A percentile compares a stretch with the other conserved stretches of the same genome.
phyloP scores from a whole-genome alignment of 2,113 vertebrate species.

The Delphinus delphis region DNA sequence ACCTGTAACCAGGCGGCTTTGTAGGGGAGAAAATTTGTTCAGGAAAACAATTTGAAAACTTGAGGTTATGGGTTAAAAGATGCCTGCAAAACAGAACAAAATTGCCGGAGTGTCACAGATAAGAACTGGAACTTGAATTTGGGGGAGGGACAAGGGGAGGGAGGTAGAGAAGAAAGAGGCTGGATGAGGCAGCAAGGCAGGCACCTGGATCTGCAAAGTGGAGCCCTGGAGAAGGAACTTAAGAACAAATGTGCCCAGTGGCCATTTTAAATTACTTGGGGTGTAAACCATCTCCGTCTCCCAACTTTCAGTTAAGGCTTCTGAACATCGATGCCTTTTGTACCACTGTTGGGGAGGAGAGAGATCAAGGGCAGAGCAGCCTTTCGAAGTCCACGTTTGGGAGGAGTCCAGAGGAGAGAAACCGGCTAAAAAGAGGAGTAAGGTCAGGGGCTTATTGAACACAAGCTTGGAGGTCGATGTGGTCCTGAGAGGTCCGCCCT shows the following conservation, averaged over 20 bases:
- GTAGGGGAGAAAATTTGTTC: neutral
- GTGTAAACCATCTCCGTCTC: neutral
- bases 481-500: neutral
- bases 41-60: neutral
- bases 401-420: neutral
- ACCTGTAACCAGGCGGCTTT: neutral
- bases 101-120: accelerated
- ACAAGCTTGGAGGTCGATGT: neutral
- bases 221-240: accelerated
- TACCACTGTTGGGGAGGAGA: neutral
- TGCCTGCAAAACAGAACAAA: neutral
- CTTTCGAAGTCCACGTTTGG: neutral
- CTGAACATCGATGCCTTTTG: neutral
- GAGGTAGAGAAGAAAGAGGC: neutral
- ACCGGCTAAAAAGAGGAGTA: neutral
- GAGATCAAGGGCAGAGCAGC: neutral
- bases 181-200: neutral
- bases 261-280: neutral
- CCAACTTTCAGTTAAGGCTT: neutral
- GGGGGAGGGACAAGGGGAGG: too few species aligned
- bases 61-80: neutral
- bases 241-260: neutral
- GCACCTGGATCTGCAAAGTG: neutral
- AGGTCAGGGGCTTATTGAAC: neutral
- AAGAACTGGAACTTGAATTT: neutral